These are phyloP conservation scores for Volucella inflata DNA, from an alignment of 2,888 invertebrate species.

Conservation along the genomic window DNA sequence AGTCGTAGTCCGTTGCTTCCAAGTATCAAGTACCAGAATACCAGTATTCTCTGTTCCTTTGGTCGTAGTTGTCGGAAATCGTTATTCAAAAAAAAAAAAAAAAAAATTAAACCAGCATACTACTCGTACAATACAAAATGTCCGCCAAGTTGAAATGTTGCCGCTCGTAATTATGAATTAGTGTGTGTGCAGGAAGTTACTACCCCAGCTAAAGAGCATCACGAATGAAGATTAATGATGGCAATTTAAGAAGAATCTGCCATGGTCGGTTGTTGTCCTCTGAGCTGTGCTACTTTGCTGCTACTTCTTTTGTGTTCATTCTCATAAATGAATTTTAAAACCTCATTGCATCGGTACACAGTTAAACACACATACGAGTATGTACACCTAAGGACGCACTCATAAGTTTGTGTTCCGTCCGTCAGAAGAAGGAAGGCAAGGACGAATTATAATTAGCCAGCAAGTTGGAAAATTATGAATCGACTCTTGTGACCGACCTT, in stretches of 20 bases:
- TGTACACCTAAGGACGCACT: background rate
- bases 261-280: constrained; percentile 25
- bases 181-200: constrained; percentile 71
- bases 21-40: background rate
- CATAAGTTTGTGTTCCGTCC: constrained; percentile 1
- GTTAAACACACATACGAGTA: constrained; percentile 5
- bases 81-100: constrained; percentile 52
- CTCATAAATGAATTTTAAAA: constrained; percentile 75
- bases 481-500: constrained; percentile 63
- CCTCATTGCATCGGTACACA: constrained; percentile 46
- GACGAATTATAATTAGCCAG: constrained; percentile 72
- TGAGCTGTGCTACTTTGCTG: constrained; percentile 16
- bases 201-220: constrained; percentile 70
- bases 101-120: constrained; percentile 23
- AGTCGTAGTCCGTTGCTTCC: background rate
- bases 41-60: constrained; percentile 24
- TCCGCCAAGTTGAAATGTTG: constrained; percentile 74
- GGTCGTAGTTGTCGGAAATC: constrained; percentile 54
- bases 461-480: constrained; percentile 75
- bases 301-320: background rate
- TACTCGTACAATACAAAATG: constrained; percentile 74
- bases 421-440: constrained; percentile 20
- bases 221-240: constrained; percentile 75
- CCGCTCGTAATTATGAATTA: constrained; percentile 74
- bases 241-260: constrained; percentile 65